Conservation (phyloP, 2,113 vertebrate genomes). For the Odocoileus hemionus region DNA sequence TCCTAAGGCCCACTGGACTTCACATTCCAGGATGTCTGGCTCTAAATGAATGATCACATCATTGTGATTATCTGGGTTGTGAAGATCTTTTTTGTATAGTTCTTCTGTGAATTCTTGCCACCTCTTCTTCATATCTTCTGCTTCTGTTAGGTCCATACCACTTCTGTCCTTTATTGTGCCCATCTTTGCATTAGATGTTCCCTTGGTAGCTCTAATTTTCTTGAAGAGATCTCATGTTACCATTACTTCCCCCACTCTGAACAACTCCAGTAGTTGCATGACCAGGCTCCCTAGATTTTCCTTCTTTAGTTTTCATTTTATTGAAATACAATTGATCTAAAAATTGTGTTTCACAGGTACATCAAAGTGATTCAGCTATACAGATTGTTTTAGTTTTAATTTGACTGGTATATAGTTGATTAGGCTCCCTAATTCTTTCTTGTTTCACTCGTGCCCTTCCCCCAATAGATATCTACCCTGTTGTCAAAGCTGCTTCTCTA, state of each 20-base stretch:
- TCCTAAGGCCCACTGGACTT: not conserved
- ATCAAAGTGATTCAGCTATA: not conserved
- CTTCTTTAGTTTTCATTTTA: not conserved
- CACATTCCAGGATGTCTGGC: not conserved
- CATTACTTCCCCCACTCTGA: not conserved
- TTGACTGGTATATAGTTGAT: not conserved
- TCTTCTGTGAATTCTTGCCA: not conserved
- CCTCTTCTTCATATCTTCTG: not conserved
- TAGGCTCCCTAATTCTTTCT: not conserved
- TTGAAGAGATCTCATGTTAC: not conserved
- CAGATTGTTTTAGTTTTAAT: not conserved
- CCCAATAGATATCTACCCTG: not conserved
- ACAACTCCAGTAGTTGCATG: no score
- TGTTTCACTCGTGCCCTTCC: not conserved
- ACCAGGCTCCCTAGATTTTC: not conserved
- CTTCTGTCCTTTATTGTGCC: not conserved
- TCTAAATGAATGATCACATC: not conserved
- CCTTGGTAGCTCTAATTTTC: not conserved
- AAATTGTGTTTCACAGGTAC: not conserved
- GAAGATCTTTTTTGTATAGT: not conserved
- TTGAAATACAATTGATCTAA: not conserved
- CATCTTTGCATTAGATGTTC: not conserved
- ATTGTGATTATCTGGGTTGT: not conserved
- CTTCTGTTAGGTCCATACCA: not conserved
- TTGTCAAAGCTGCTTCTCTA: not conserved